Conservation (phyloP, 2,888 invertebrate genomes). For the Phaonia tiefii region DNA sequence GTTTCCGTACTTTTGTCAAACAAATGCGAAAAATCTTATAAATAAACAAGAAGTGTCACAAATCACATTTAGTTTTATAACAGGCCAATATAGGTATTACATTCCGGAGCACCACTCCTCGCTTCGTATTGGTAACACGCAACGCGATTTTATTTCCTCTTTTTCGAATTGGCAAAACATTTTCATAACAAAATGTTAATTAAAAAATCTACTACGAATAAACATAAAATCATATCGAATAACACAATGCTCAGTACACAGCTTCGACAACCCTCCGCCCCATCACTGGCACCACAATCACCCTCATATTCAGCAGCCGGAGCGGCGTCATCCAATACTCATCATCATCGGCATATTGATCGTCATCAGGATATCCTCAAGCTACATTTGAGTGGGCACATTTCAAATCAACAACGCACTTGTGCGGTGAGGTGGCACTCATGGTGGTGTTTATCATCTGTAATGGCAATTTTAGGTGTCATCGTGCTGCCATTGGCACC, state of each 20-base stretch:
- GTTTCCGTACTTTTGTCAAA: constrained; percentile 52
- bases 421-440: constrained; percentile 18
- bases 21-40: constrained; percentile 71
- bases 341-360: too few relatives aligned
- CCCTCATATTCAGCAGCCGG: too few relatives aligned
- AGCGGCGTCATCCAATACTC: too few relatives aligned
- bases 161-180: constrained; percentile 13
- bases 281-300: too few relatives aligned
- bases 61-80: constrained; percentile 73
- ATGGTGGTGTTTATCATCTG: constrained; percentile 58
- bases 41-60: constrained; percentile 75
- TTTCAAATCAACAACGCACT: constrained; percentile 16
- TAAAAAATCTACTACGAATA: constrained; percentile 8
- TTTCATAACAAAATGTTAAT: constrained; percentile 38
- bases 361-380: not conserved
- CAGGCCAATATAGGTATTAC: constrained; percentile 23
- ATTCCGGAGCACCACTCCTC: constrained; percentile 7
- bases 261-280: constrained; percentile 12
- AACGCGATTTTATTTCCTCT: constrained; percentile 53
- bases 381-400: not conserved
- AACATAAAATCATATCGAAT: constrained; percentile 52
- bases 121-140: constrained; percentile 33
- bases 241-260: constrained; percentile 25
- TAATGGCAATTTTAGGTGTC: constrained; percentile 38
- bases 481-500: constrained; percentile 59